phyloP scores from a whole-genome alignment of 2,888 invertebrate genomes.

The Clanis bilineata region DNA sequence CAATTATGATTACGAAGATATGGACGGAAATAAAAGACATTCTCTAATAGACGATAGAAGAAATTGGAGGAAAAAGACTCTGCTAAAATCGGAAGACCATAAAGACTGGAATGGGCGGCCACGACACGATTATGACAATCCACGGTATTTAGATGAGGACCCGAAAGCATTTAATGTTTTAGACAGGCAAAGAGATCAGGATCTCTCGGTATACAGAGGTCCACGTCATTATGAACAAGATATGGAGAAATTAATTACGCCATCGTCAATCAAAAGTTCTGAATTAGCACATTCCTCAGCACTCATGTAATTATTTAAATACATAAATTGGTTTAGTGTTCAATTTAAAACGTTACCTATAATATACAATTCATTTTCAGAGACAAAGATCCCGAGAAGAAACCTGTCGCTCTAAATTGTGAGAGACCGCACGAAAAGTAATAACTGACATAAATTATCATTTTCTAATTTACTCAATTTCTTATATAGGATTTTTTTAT shows the following conservation, averaged over 20 bases:
- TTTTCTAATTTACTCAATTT: background rate
- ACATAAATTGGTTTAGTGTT: background rate
- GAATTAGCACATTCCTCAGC: conserved; percentile 45
- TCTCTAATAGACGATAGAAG: conserved; percentile 57
- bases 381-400: conserved; percentile 62
- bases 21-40: conserved; percentile 50
- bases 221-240: conserved; percentile 56
- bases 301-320: conserved; percentile 35
- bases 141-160: conserved; percentile 57
- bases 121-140: conserved; percentile 53
- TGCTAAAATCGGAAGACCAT: conserved; percentile 56
- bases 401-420: conserved; percentile 56
- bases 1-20: conserved; percentile 66
- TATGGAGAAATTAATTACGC: conserved; percentile 42
- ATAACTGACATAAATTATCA: background rate
- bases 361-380: conserved; percentile 39
- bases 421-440: conserved; percentile 71
- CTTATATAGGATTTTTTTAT: no score
- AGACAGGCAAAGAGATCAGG: conserved; percentile 48
- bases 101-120: conserved; percentile 56
- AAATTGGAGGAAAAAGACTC: conserved; percentile 65
- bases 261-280: conserved; percentile 46
- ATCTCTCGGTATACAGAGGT: conserved; percentile 42
- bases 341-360: background rate
- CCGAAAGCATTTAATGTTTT: conserved; percentile 42